Percentiles rank a stretch among this genome's conserved stretches.
Conservation (phyloP, 2,888 invertebrate genomes). For the Xestobium rufovillosum region DNA sequence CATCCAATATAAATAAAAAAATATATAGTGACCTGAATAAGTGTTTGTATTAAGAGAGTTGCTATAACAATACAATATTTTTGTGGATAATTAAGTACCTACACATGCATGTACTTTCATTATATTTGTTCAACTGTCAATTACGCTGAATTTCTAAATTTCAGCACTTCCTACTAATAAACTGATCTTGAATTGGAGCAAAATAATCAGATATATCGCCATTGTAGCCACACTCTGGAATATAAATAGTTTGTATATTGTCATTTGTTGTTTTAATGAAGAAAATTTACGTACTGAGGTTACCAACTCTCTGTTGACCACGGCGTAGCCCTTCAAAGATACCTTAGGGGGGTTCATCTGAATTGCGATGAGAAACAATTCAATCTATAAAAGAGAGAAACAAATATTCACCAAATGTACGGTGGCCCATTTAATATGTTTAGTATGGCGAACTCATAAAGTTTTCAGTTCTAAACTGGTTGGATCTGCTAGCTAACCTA, state of each 20-base stretch:
- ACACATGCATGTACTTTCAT: no score
- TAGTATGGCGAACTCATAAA: no score
- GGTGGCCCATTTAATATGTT: not conserved
- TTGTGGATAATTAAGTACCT: no score
- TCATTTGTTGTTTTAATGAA: slow-evolving; percentile 4
- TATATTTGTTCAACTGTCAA: no score
- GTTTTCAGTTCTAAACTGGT: no score
- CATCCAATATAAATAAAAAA: no score
- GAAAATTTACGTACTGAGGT: slow-evolving; percentile 48
- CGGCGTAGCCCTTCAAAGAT: slow-evolving; percentile 57
- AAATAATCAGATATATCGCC: slow-evolving; percentile 57
- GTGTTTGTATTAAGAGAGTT: no score
- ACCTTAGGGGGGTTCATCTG: slow-evolving; percentile 65
- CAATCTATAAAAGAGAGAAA: slow-evolving; percentile 45
- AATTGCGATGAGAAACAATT: slow-evolving; percentile 60
- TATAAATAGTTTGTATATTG: slow-evolving; percentile 13
- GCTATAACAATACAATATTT: no score
- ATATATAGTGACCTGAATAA: no score
- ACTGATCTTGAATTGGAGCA: slow-evolving; percentile 59
- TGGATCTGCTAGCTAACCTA: no score
- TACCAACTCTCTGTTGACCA: slow-evolving; percentile 57
- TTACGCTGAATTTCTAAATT: no score
- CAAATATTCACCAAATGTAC: slow-evolving; percentile 5
- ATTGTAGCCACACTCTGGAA: slow-evolving; percentile 58
- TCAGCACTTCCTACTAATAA: slow-evolving; percentile 24